Conservation (phyloP, 2,888 invertebrate genomes). For the Heliconius hortense region DNA sequence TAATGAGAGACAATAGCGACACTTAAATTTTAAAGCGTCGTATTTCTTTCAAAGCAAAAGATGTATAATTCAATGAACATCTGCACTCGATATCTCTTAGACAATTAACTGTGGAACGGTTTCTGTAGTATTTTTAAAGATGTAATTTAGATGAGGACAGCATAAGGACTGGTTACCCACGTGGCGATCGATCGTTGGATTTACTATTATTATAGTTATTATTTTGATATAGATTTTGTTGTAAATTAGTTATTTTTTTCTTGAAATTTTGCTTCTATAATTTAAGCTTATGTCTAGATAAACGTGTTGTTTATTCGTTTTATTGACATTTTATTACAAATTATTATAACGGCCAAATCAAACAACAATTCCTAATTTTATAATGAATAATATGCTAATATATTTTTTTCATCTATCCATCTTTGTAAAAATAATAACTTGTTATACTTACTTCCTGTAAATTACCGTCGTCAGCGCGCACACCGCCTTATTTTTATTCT, state of each 20-base stretch:
- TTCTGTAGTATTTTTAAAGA: constrained; percentile 70
- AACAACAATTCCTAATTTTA: neutral
- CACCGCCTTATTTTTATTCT: constrained; percentile 63
- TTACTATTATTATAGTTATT: neutral
- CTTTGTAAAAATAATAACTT: neutral
- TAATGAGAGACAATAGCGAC: constrained; percentile 55
- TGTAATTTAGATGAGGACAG: constrained; percentile 63
- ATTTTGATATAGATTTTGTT: neutral
- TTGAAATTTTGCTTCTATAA: neutral
- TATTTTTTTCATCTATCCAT: neutral
- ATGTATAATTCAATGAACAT: constrained; percentile 74
- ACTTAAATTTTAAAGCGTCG: constrained; percentile 65
- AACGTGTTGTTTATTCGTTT: neutral
- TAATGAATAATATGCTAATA: neutral
- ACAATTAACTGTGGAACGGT: constrained; percentile 74
- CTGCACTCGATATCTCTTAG: constrained; percentile 77
- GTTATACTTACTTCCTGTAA: neutral
- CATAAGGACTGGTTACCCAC: constrained; percentile 47
- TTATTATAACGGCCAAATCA: neutral
- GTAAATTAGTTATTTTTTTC: neutral
- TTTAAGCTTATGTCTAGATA: neutral
- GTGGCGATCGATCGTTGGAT: constrained; percentile 27
- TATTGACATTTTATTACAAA: neutral
- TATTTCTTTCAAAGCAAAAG: constrained; percentile 70
- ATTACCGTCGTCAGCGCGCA: constrained; percentile 52